Conservation (phyloP, 1,140 invertebrate species). For the Calliopsis andreniformis region DNA sequence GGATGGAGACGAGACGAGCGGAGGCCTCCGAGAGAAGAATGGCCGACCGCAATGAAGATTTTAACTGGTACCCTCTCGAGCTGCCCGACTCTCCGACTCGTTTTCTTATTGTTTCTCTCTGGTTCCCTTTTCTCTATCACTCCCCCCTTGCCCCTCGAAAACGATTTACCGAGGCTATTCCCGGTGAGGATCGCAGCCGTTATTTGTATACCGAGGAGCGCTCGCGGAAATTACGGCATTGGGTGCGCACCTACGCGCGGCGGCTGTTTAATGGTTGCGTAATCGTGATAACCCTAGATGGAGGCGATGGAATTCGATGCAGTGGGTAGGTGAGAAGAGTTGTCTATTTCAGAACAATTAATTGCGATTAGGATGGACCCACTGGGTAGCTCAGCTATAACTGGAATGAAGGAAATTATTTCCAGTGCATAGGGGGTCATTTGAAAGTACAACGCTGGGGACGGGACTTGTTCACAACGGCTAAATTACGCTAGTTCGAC, state of each 20-base stretch:
- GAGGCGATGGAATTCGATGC: conserved; percentile 36
- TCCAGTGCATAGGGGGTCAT: not conserved
- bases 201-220: conserved; percentile 39
- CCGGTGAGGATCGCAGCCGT: conserved; percentile 23
- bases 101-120: conserved; percentile 60
- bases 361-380: conserved; percentile 38
- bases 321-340: conserved; percentile 13
- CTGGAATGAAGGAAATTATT: conserved; percentile 16
- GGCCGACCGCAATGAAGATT: conserved; percentile 79
- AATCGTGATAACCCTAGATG: conserved; percentile 44
- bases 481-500: not conserved
- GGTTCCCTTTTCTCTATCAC: conserved; percentile 28
- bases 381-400: conserved; percentile 22
- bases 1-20: conserved; percentile 54
- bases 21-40: conserved; percentile 69
- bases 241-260: conserved; percentile 6
- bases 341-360: conserved; percentile 46
- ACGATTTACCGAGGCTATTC: conserved; percentile 68
- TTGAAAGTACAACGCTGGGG: not conserved
- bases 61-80: conserved; percentile 74
- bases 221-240: conserved; percentile 39
- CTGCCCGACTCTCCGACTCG: conserved; percentile 36
- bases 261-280: not conserved
- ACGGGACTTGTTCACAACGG: not conserved
- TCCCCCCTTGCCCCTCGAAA: conserved; percentile 36